phyloP scores from a whole-genome alignment of 2,113 vertebrate species.

The Steatornis caripensis region DNA sequence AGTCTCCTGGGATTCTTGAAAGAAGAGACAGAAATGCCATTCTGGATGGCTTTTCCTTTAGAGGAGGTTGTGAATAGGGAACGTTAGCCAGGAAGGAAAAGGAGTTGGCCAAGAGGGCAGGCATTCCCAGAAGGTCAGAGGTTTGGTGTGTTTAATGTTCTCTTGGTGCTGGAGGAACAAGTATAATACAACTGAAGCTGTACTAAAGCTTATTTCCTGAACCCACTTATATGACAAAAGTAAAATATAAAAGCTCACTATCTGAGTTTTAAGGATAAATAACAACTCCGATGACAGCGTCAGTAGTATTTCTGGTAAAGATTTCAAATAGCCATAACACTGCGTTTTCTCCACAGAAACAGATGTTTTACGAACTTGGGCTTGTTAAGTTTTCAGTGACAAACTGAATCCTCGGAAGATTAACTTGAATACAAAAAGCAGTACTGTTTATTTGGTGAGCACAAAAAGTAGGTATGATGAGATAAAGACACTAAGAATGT shows the following conservation, averaged over 20 bases:
- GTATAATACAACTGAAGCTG: not conserved
- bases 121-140: constrained; percentile 7
- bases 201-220: not conserved
- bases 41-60: constrained; percentile 12
- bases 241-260: not conserved
- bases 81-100: constrained; percentile 16
- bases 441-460: not conserved
- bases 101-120: not conserved
- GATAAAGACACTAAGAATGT: not conserved
- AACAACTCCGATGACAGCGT: not conserved
- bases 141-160: not conserved
- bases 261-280: not conserved
- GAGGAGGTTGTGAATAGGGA: constrained; percentile 19
- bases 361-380: not conserved
- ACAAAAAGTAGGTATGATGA: not conserved
- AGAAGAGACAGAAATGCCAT: constrained; percentile 41
- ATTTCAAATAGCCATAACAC: not conserved
- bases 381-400: not conserved
- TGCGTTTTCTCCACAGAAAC: not conserved
- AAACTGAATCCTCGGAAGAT: not conserved
- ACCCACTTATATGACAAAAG: not conserved
- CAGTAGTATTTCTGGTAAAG: not conserved
- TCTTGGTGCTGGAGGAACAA: not conserved
- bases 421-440: not conserved
- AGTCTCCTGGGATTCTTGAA: constrained; percentile 37